These are phyloP conservation scores for Seriola aureovittata DNA, from an alignment of 2,113 vertebrate species.

Conservation along the genomic window DNA sequence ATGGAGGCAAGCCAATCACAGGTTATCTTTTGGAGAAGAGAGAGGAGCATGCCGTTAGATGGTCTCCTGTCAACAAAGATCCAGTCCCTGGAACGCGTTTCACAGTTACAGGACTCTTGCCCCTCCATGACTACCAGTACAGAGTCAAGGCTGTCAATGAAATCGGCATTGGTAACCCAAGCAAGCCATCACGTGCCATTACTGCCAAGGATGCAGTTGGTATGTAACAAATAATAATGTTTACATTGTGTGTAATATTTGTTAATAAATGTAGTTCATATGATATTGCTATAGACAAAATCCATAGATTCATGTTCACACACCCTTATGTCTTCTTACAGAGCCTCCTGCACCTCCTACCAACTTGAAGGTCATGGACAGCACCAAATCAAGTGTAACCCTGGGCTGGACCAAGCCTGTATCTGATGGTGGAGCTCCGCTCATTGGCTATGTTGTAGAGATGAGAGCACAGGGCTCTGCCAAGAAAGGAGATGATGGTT, in stretches of 20 bases:
- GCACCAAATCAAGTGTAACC: constrained; percentile 91
- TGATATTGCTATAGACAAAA: neutral
- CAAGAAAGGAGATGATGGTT: constrained; percentile 92
- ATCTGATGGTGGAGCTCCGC: constrained; percentile 94
- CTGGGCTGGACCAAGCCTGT: constrained; percentile 94
- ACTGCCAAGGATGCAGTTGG: constrained; percentile 95
- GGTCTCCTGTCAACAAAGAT: constrained; percentile 94
- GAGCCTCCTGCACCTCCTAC: constrained; percentile 95
- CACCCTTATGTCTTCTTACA: constrained; percentile 69
- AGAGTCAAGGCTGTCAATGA: constrained; percentile 98
- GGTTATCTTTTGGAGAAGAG: constrained; percentile 97
- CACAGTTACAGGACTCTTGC: constrained; percentile 93
- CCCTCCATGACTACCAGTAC: constrained; percentile 97
- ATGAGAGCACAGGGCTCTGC: constrained; percentile 87
- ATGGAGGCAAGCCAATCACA: constrained; percentile 95
- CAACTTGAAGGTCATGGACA: constrained; percentile 94
- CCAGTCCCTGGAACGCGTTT: constrained; percentile 88
- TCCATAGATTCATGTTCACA: neutral
- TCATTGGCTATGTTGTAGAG: constrained; percentile 97
- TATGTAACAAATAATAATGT: constrained; percentile 77
- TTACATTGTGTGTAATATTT: neutral
- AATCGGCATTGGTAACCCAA: constrained; percentile 93
- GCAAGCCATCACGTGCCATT: constrained; percentile 92
- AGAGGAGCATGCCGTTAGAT: constrained; percentile 91
- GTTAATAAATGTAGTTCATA: neutral